These are phyloP conservation scores for Caenorhabditis briggsae DNA, from an alignment of 1,140 invertebrate genomes.

Conservation along the genomic window DNA sequence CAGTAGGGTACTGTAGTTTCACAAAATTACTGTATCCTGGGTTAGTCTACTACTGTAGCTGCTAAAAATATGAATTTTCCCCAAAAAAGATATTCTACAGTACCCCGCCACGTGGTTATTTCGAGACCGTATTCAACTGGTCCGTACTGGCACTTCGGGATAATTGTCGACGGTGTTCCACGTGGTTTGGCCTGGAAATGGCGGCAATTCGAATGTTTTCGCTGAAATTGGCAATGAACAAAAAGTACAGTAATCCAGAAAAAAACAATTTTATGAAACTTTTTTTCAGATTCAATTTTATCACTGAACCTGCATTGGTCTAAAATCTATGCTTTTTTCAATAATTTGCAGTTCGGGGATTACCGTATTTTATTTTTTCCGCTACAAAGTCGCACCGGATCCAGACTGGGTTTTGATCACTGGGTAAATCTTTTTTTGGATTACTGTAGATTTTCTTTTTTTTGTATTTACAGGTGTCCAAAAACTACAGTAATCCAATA, in stretches of 20 bases:
- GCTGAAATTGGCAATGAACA: background rate
- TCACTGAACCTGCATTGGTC: background rate
- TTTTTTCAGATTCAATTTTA: background rate
- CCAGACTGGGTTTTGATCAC: background rate
- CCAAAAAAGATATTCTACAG: too few species aligned
- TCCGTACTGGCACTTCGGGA: background rate
- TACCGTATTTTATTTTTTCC: background rate
- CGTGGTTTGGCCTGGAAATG: background rate
- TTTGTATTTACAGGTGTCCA: background rate
- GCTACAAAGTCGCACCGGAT: background rate
- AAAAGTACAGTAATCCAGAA: background rate
- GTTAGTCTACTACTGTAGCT: too few species aligned
- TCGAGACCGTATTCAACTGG: constrained; percentile 3
- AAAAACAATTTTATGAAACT: too few species aligned
- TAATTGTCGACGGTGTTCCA: background rate
- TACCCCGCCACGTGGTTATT: background rate
- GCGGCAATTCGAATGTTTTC: background rate
- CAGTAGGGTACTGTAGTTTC: too few species aligned
- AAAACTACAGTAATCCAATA: background rate
- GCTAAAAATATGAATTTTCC: too few species aligned
- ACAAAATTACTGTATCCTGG: too few species aligned
- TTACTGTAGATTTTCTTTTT: too few species aligned
- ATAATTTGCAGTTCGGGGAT: background rate
- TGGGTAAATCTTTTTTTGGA: background rate
- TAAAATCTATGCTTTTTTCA: background rate